Evolutionary conservation across 2,113 vertebrate genomes (phyloP).

Genomic region (Dipodomys spectabilis): DNA sequence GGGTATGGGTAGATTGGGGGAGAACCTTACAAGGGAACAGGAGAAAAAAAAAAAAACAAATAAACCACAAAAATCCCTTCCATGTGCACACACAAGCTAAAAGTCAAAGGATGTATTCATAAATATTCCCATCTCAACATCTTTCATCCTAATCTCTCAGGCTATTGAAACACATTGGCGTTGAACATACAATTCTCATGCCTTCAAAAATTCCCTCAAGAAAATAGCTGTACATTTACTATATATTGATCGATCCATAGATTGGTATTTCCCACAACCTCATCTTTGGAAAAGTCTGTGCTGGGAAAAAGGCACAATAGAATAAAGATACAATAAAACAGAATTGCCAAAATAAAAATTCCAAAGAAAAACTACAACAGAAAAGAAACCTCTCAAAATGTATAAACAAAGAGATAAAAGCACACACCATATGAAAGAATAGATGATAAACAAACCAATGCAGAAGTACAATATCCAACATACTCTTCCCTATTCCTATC

Average conservation of each 20-base stretch:
- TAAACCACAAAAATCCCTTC: neutral
- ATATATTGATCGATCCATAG: neutral
- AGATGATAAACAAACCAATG: too few species aligned
- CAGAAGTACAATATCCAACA: too few species aligned
- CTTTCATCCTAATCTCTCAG: neutral
- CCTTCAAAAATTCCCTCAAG: slow-evolving; percentile 26
- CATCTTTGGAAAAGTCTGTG: neutral
- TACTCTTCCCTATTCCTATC: too few species aligned
- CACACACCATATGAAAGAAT: too few species aligned
- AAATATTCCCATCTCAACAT: slow-evolving; percentile 20
- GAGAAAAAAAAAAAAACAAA: neutral
- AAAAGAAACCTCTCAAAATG: too few species aligned
- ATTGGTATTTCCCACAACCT: neutral
- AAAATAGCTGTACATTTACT: neutral
- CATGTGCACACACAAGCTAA: neutral
- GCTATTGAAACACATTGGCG: neutral
- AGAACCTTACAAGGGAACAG: neutral
- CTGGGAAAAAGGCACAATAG: too few species aligned
- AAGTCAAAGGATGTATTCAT: neutral
- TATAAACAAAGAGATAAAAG: too few species aligned
- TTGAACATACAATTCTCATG: neutral
- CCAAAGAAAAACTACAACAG: slow-evolving; percentile 48
- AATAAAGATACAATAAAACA: too few species aligned
- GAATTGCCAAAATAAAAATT: too few species aligned
- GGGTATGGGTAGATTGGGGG: neutral